Evolutionary conservation across 2,888 invertebrate species (phyloP).

Genomic region (Tillus elongatus): DNA sequence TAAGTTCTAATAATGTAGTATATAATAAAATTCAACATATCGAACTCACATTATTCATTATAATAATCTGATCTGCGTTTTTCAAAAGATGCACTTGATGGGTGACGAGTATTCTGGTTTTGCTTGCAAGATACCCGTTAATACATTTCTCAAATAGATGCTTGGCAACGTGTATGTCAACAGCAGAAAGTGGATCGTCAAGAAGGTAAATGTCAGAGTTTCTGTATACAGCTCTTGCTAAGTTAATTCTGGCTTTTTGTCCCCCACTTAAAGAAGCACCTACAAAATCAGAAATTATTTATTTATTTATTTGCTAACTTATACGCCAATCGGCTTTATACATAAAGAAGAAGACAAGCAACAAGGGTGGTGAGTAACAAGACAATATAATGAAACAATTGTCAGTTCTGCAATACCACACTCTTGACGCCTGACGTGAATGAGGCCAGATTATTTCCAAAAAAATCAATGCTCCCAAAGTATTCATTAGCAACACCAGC

Average conservation of each 20-base stretch:
- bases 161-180: constrained; percentile 71
- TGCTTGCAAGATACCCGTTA: constrained; percentile 53
- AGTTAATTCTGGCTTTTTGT: constrained; percentile 67
- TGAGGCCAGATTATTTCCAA: no score
- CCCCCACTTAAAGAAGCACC: constrained; percentile 74
- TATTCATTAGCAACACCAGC: no score
- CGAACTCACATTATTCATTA: constrained; percentile 51
- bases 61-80: constrained; percentile 55
- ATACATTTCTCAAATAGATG: constrained; percentile 74
- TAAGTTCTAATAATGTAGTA: neutral
- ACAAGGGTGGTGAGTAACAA: no score
- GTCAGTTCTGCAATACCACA: no score
- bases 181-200: constrained; percentile 81
- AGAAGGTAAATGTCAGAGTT: constrained; percentile 71
- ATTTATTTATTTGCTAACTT: no score
- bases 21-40: neutral
- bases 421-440: no score
- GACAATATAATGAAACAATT: no score
- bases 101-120: constrained; percentile 70
- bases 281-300: no score
- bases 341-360: no score
- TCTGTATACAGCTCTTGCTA: constrained; percentile 58
- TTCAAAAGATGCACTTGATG: constrained; percentile 79
- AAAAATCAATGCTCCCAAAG: constrained; percentile 54
- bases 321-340: no score